These are phyloP conservation scores for Heliangelus exortis DNA, from an alignment of 2,797 vertebrate species.

Conservation along the genomic window DNA sequence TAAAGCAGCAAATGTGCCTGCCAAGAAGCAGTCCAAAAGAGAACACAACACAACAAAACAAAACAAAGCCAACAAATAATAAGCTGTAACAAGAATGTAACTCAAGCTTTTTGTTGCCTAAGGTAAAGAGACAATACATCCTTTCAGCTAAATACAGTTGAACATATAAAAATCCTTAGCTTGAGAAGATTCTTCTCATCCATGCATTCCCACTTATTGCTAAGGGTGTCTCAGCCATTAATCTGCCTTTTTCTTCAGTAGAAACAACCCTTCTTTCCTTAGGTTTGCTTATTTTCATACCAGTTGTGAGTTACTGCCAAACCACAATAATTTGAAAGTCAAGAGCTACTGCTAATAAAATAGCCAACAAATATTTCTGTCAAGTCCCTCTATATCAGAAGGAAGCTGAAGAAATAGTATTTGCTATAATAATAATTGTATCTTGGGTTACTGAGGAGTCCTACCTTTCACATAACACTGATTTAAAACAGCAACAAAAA, in stretches of 20 bases:
- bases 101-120: background rate
- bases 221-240: background rate
- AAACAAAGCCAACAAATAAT: background rate
- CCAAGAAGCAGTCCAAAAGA: background rate
- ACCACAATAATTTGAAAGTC: background rate
- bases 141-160: background rate
- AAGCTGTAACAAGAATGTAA: background rate
- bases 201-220: background rate
- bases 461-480: background rate
- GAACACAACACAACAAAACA: background rate
- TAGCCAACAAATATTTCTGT: background rate
- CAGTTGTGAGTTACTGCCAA: background rate
- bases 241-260: background rate
- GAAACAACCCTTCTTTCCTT: background rate
- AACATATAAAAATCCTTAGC: background rate
- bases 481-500: background rate
- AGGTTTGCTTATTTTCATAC: background rate
- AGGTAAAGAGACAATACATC: background rate
- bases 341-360: background rate
- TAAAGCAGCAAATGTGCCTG: background rate
- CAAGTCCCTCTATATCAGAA: background rate
- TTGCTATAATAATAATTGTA: background rate
- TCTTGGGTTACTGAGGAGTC: background rate
- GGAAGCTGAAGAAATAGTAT: background rate
- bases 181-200: background rate